These are phyloP conservation scores for Tribolium madens DNA, from an alignment of 1,140 invertebrate genomes.

Conservation along the genomic window DNA sequence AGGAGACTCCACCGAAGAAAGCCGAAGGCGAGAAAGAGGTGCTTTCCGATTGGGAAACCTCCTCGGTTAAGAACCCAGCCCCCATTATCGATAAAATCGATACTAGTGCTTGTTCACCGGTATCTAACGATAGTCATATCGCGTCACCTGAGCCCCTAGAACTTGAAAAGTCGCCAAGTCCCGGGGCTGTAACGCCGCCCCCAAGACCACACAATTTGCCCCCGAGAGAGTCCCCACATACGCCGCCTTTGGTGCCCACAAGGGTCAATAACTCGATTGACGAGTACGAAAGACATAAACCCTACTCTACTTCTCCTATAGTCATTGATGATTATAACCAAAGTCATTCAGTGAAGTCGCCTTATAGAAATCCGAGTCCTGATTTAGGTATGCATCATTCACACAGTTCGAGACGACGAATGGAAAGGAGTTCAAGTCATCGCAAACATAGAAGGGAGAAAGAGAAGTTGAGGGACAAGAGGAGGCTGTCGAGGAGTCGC, in stretches of 20 bases:
- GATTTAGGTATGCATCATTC: conserved; percentile 52
- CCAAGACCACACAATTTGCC: conserved; percentile 55
- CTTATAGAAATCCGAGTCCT: conserved; percentile 56
- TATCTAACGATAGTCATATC: conserved; percentile 63
- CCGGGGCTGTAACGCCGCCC: conserved; percentile 70
- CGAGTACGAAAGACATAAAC: conserved; percentile 20
- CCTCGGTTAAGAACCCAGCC: not conserved
- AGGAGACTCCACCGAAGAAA: conserved; percentile 56
- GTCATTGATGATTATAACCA: conserved; percentile 55
- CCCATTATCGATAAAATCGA: conserved; percentile 50
- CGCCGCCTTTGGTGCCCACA: conserved; percentile 53
- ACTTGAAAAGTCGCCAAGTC: conserved; percentile 62
- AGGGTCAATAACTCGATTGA: conserved; percentile 16
- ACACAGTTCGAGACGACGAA: conserved; percentile 63
- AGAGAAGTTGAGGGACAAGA: conserved; percentile 66
- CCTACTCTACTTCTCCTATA: conserved; percentile 54
- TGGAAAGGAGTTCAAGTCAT: conserved; percentile 63
- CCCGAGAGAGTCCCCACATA: conserved; percentile 61
- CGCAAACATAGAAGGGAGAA: conserved; percentile 67
- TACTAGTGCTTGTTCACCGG: conserved; percentile 61
- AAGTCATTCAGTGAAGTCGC: conserved; percentile 27
- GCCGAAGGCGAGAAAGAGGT: conserved; percentile 57
- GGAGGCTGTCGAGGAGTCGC: conserved; percentile 60
- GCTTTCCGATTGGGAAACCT: conserved; percentile 67
- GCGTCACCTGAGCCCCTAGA: conserved; percentile 61